Percentiles rank a stretch among this genome's conserved stretches.
These are phyloP conservation scores for Cryptoprocta ferox DNA, from an alignment of 2,797 vertebrate species.

Conservation along the genomic window DNA sequence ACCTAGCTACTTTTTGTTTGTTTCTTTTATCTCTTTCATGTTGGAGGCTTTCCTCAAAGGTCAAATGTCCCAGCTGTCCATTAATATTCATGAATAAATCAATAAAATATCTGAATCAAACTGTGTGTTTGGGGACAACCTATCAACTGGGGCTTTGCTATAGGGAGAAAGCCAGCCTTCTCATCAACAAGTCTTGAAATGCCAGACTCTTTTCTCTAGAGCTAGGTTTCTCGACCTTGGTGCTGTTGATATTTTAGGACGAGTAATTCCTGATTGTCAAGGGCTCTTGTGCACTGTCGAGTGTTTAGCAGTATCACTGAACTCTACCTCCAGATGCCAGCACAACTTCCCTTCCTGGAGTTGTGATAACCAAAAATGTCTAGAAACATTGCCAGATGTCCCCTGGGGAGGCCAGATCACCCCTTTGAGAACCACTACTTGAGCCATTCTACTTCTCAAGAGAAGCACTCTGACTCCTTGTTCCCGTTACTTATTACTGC, in stretches of 20 bases:
- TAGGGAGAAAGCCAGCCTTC: background rate
- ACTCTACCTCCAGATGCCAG: background rate
- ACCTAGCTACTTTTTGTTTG: background rate
- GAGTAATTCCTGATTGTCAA: background rate
- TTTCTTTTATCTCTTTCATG: background rate
- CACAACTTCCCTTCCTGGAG: background rate
- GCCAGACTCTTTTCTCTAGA: background rate
- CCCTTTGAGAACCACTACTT: background rate
- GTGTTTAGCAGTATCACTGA: background rate
- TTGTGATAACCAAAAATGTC: background rate
- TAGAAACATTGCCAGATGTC: background rate
- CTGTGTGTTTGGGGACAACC: background rate
- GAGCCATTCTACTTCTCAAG: background rate
- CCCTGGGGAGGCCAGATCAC: background rate
- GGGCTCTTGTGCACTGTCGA: background rate
- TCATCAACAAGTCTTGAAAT: background rate
- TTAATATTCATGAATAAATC: background rate
- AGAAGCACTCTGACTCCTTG: background rate
- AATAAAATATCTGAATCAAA: slow-evolving; percentile 7
- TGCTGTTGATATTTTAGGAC: background rate
- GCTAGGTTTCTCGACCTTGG: background rate
- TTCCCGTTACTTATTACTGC: background rate
- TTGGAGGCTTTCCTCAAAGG: slow-evolving; percentile 1
- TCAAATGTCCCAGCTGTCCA: background rate
- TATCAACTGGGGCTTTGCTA: background rate